Evolutionary conservation across 1,140 invertebrate species (phyloP), one percentile per base, ranked within the genome.

Genomic region (Pseudomyrmex pallidus): DNA sequence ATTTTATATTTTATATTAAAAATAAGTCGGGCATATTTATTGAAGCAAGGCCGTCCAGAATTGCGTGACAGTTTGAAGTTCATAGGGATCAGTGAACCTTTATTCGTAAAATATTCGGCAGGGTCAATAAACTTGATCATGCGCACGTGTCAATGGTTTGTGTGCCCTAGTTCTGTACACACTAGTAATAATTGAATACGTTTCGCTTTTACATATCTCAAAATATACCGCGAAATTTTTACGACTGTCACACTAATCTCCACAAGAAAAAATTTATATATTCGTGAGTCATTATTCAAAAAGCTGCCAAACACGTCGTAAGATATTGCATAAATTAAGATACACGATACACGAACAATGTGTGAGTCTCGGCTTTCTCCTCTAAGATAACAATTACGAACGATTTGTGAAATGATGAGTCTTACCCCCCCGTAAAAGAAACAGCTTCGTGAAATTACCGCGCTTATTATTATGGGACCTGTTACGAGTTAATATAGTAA

Each of bases 401-500:
- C 52, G 5, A 59, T 78, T 70, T 46, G 20, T n/a, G 12, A 68
- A 57, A 13, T 9, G 66, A 59, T 48, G 66, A 8, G 12, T 12
- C 66, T 35, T 22, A 13, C 35, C 35, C 35, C 35, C 12, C 61
- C 66, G 22, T 57, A 54, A 15, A 54, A 15, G 35, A 64, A 25
- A 3, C 13, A 13, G 13, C 67, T 35, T 70, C 15, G 13, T 59
- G 17, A 70, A 57, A 78, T 25, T 78, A 70, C 54, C 54, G 12
- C 13, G 5, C 12, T 35, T 57, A 78, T 59, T 70, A 50, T 78
- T 70, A 70, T 70, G 64, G 54, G 15, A 46, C 17, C 50, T 57
- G 44, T 57, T 78, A 25, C 35, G 13, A 78, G 4, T 80, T 80
- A 72, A 70, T 72, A 63, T 22, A 64, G 35, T 22, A 67, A 63